A percentile compares a stretch with the other conserved stretches of the same genome.
phyloP scores from a whole-genome alignment of 2,888 invertebrate genomes.

The Pinctada fucata region DNA sequence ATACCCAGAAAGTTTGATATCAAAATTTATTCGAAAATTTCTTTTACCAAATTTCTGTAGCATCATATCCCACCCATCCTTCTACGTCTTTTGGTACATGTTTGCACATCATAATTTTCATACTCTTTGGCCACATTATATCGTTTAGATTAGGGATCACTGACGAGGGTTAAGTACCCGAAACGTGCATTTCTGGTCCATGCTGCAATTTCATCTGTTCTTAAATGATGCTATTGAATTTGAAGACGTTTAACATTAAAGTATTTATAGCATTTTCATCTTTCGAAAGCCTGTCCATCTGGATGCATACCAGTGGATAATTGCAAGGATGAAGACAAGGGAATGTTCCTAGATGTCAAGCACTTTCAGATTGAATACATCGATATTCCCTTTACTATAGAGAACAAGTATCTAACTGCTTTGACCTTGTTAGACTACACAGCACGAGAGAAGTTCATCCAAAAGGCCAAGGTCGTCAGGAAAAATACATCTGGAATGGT shows the following conservation, averaged over 20 bases:
- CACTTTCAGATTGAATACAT: conserved; percentile 65
- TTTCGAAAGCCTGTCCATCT: conserved; percentile 4
- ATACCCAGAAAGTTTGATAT: no score
- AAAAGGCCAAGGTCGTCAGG: conserved; percentile 64
- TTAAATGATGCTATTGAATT: background rate
- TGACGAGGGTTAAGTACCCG: no score
- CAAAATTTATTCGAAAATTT: no score
- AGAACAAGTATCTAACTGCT: conserved; percentile 60
- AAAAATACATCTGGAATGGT: conserved; percentile 65
- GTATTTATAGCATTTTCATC: background rate
- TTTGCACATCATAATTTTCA: no score
- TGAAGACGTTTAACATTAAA: background rate
- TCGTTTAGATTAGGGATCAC: no score
- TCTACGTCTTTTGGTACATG: no score
- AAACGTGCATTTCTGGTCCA: no score
- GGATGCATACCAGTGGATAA: conserved; percentile 30
- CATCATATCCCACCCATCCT: no score
- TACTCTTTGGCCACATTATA: no score
- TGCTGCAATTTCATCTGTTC: no score
- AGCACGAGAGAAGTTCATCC: conserved; percentile 58
- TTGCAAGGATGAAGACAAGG: conserved; percentile 54
- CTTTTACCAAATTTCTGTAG: no score
- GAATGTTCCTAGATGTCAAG: conserved; percentile 62
- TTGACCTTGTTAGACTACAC: conserved; percentile 63
- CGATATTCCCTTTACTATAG: conserved; percentile 60